A percentile compares a stretch with the other conserved stretches of the same genome.
Conservation (phyloP, 2,888 invertebrate genomes). For the Drosophila meridionalis region DNA sequence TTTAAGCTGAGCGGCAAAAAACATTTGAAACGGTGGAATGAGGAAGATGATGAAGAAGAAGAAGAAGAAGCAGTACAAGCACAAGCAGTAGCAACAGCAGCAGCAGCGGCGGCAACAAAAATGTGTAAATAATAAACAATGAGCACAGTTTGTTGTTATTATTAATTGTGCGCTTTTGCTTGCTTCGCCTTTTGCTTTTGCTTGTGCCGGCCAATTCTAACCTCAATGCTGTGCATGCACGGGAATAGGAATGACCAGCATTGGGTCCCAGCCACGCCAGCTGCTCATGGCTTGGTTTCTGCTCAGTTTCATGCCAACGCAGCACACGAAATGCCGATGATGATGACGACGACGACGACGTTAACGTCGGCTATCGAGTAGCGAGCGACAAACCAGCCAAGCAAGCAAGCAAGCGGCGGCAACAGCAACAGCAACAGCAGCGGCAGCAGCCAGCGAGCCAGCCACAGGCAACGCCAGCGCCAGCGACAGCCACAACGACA, state of each 20-base stretch:
- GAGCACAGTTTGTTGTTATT: conserved; percentile 49
- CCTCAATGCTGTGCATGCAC: conserved; percentile 36
- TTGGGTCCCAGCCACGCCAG: conserved; percentile 53
- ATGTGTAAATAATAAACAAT: conserved; percentile 61
- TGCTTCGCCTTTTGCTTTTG: neutral
- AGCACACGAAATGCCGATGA: conserved; percentile 58
- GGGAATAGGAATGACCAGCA: conserved; percentile 30
- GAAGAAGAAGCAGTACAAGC: conserved; percentile 17
- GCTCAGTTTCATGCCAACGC: conserved; percentile 51
- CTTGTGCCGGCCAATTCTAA: conserved; percentile 49
- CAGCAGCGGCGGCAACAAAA: conserved; percentile 2
- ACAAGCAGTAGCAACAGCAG: neutral
- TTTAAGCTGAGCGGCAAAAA: conserved; percentile 21
- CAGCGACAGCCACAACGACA: conserved; percentile 59
- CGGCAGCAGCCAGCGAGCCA: conserved; percentile 38
- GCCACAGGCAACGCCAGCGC: conserved; percentile 41
- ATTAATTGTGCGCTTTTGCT: conserved; percentile 17
- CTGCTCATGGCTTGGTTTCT: conserved; percentile 43
- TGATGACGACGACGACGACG: conserved; percentile 41
- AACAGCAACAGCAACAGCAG: conserved; percentile 23
- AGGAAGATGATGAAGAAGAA: conserved; percentile 4
- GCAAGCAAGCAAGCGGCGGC: conserved; percentile 44
- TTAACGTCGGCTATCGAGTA: conserved; percentile 40
- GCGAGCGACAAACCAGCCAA: conserved; percentile 62
- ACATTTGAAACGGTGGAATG: conserved; percentile 9